phyloP scores from a whole-genome alignment of 2,113 vertebrate genomes.

The Gallinago media region DNA sequence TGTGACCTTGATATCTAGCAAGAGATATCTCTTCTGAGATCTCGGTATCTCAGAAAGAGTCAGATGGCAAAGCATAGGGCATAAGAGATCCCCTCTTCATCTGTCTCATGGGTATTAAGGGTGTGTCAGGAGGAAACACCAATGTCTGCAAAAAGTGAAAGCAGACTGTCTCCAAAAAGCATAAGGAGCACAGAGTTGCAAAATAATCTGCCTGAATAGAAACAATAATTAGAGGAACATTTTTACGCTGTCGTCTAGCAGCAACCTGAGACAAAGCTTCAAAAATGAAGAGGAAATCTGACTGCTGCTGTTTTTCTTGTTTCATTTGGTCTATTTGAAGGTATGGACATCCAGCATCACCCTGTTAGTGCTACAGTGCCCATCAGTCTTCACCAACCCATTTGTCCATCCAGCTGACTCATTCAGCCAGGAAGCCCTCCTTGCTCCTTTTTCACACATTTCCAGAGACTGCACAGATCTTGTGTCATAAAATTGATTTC shows the following conservation, averaged over 20 bases:
- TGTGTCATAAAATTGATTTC: too few species aligned
- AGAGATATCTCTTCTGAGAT: background rate
- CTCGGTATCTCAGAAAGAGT: background rate
- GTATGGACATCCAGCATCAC: background rate
- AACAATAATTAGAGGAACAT: background rate
- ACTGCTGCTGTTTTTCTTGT: background rate
- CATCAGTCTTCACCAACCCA: accelerated
- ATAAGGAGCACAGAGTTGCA: background rate
- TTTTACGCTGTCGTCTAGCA: background rate
- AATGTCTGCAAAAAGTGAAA: background rate
- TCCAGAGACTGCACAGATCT: too few species aligned
- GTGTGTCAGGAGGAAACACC: background rate
- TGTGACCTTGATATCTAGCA: background rate
- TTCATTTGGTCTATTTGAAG: background rate
- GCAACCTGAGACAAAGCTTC: background rate
- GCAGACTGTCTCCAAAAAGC: background rate
- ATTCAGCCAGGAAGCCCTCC: background rate
- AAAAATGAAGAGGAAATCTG: background rate
- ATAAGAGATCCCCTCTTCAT: background rate
- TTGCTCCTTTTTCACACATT: background rate
- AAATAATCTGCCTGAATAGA: background rate
- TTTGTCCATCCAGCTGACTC: background rate
- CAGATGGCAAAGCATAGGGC: background rate
- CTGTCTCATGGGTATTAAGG: background rate
- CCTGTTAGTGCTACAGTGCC: accelerated